Base-by-base conservation (phyloP, 2,797 vertebrate genomes). In the Picus viridis region DNA sequence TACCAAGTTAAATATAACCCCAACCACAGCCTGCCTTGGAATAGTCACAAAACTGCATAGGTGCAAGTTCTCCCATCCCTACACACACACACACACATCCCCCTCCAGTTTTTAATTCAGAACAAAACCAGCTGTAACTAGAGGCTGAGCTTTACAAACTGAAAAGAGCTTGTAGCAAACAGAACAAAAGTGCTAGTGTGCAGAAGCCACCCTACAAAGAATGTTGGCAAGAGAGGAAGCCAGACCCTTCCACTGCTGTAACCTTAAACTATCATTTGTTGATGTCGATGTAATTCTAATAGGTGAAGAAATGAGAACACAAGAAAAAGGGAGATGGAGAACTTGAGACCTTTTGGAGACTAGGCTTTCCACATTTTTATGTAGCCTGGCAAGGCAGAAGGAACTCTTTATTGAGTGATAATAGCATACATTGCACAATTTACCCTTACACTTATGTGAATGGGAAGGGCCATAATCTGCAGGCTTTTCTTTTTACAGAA, bases 131-230 rank as follows among this genome's bases (percentile, higher is more conserved):
- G 67, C 84, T 89, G 90, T 96, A 96, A 96, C 86, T 89, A 86
- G 92, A 95, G 91, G 67, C 88, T 89, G 92, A 95, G 95, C 96
- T 96, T 94, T 88, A 54, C 82, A 94, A 94, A 79, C 69, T 86
- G 94, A 94, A 85, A 93, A 74, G 90, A 96, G 85, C 92, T 91
- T 91, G 74, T 53, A 69, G 91, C 51, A 74, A 91, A 83, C 93
- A 96, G 87, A 96, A 97, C 95, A 97, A 95, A 94, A 95, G 86
- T 87, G 76, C 84, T 80, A 88, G 83, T 96, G 89, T 95, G 91
- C 91, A 88, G 85, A 90, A 92, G 94, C 92, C 82, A 91, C 75
- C 82, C 93, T 85, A 89, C 74, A 89, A 96, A 63, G 71, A 96
- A 95, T 86, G 75, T 61, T 93, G 92, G 71, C 90, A 96, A 51